Base-by-base conservation (phyloP, 2,797 vertebrate species). In the Hypotaenidia philippensis region DNA sequence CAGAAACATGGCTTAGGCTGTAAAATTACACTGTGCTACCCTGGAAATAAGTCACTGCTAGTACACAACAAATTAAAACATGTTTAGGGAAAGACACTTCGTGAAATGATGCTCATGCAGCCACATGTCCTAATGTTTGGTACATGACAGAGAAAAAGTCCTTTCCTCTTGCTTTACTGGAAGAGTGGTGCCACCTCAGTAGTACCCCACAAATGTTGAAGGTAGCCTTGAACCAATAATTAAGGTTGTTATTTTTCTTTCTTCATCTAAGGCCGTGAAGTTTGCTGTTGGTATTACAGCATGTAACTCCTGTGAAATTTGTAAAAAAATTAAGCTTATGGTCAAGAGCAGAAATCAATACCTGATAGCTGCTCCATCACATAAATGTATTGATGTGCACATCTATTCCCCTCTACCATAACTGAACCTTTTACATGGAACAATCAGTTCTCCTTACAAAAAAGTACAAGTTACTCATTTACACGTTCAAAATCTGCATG, bases 71-170 rank as follows among this genome's bases (percentile, higher is more conserved):
- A 64, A 60, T 29, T 49, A 63, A 71, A 87, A 45, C 10, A 38
- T 27, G 20, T 36, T 10, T 41, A 71, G 6, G 12, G 79, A 36
- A 84, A 52, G 10, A 55, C 6, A 27, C 15, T 32, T 69, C 36
- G 22, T 47, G 38, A 47, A 40, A 69, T 81, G 27, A 32, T 22
- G 23, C 40, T 74, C 20, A 56, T 55, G 23, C 26, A 80, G 25
- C 11, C 1, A 0, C 4, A 34, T 9, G 7, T 45, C 11, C 31
- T 53, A 57, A 29, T 8, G 12, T 56, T 19, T 32, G 4, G 31
- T 44, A 61, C 5, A 23, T 6, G 7, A 47, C 8, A 31, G 8
- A 79, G 0, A 4, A 52, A 50, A 19, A 27, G 18, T 21, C 26
- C 5, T 36, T 80, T 60, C 55, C 23, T 29, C 34, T 50, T 47